Evolutionary conservation across 2,113 vertebrate species (phyloP), one percentile per base, ranked within the genome.

Genomic region (Mellivora capensis): DNA sequence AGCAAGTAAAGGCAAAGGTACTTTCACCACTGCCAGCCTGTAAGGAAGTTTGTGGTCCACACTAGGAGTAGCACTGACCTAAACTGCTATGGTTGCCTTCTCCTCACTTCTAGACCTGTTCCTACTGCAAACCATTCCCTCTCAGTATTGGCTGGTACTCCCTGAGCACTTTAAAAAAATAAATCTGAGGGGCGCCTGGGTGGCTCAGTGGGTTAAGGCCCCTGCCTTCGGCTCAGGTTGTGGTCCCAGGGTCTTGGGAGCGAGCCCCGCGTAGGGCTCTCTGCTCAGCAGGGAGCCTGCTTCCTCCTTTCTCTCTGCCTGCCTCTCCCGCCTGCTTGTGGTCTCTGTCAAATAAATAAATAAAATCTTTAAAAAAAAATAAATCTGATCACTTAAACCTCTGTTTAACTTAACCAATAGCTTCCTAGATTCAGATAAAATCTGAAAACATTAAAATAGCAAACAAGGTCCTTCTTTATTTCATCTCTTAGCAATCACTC

Each of bases 361-460:
- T n/a, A n/a, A n/a, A n/a, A n/a, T n/a, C n/a, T n/a, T n/a, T n/a
- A n/a, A n/a, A 85, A 80, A 72, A 98, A 83, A 94, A 79, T 61
- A 89, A 94, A 95, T 29, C 29, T 86, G 88, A 90, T 79, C 47
- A 90, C 49, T 77, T 34, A 85, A 85, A 57, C 57, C 44, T 86
- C 71, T 54, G 20, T n/a, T 59, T 93, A 93, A 77, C 37, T 39
- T 39, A 83, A 21, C 95, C 34, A 79, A 25, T 20, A 64, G 52
- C 31, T 77, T 87, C 25, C 47, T 90, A 90, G 52, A 92, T 92
- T 85, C 74, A 74, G 23, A 83, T 89, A 95, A 95, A 97, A 93
- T 82, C 10, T 81, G 34, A 85, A 95, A 34, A 34, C 71, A 52
- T 74, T 57, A 87, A 84, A 54, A 57, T 8, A 92, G 57, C 84